Evolutionary conservation across 2,797 vertebrate species (phyloP).

Genomic region (Gorsachius magnificus): DNA sequence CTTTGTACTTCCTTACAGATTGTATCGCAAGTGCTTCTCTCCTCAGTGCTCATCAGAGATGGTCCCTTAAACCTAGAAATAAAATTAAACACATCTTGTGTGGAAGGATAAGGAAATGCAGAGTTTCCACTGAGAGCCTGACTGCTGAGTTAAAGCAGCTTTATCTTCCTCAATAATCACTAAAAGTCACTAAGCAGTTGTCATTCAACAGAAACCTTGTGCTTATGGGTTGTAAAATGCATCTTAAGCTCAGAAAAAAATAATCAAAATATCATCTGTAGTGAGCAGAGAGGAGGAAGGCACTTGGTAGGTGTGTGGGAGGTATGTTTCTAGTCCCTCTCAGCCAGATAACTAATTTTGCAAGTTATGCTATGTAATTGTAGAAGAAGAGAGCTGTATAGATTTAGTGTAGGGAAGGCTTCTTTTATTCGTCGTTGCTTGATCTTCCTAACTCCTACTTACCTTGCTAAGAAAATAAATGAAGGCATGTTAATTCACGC

Average conservation of each 20-base stretch:
- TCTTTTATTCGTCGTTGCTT: not conserved
- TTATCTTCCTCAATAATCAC: not conserved
- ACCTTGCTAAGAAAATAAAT: not conserved
- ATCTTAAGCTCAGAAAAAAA: not conserved
- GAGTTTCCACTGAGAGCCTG: not conserved
- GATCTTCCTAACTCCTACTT: not conserved
- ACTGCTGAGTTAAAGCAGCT: not conserved
- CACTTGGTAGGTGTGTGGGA: not conserved
- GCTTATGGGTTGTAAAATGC: not conserved
- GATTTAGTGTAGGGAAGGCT: not conserved
- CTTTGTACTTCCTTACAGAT: conserved; percentile 39
- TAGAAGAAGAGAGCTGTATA: not conserved
- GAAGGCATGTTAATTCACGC: not conserved
- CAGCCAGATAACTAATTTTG: not conserved
- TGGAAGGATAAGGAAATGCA: not conserved
- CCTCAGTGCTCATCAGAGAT: not conserved
- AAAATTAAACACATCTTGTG: not conserved
- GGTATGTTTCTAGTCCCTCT: not conserved
- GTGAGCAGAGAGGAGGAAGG: not conserved
- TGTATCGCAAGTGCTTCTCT: not conserved
- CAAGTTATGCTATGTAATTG: not conserved
- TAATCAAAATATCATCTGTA: not conserved
- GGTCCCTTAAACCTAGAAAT: not conserved
- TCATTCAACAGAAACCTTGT: not conserved
- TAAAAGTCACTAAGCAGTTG: not conserved